Evolutionary conservation across 2,888 invertebrate genomes (phyloP), one percentile per base, ranked within the genome.

Genomic region (Diabrotica balteata): DNA sequence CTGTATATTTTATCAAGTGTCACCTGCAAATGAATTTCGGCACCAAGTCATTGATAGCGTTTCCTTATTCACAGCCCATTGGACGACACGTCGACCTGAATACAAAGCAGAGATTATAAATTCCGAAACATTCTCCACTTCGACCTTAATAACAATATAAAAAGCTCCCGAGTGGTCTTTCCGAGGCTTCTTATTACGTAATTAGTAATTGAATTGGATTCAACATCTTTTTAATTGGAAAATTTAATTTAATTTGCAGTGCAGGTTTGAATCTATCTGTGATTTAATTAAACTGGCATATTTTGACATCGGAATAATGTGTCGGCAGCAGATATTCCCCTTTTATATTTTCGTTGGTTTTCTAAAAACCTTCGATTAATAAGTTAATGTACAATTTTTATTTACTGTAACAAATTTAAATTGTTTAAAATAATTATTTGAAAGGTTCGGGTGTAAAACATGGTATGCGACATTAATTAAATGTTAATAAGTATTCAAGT

Each of bases 51-150:
- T 55, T 64, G 64, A 69, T 69, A 63, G 63, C 61, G 61, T 63
- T 64, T 61, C 78, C 76, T 78, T 76, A 79, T 79, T 78, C 78
- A 76, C 77, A 77, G 78, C 73, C 78, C 78, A 79, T 80, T 79
- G 78, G 76, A 70, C 70, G 73, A 73, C 72, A 73, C 74, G 11
- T 78, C 75, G 79, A 75, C 73, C 69, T 77, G 80, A 77, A 80
- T 80, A 80, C 79, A 78, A 76, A 80, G 79, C 76, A 75, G 80
- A 79, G 74, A 79, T 80, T 78, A 78, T 78, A 76, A 72, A 77
- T 78, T 77, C 76, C 70, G 67, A 70, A 72, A 75, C 79, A 77
- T 75, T 77, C 77, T 71, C 76, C 72, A 69, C 71, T 72, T 66
- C 66, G 77, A 75, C 73, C 73, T 71, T 75, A 73, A 76, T 77